Conservation (phyloP, 2,888 invertebrate genomes). For the Macropis europaea region DNA sequence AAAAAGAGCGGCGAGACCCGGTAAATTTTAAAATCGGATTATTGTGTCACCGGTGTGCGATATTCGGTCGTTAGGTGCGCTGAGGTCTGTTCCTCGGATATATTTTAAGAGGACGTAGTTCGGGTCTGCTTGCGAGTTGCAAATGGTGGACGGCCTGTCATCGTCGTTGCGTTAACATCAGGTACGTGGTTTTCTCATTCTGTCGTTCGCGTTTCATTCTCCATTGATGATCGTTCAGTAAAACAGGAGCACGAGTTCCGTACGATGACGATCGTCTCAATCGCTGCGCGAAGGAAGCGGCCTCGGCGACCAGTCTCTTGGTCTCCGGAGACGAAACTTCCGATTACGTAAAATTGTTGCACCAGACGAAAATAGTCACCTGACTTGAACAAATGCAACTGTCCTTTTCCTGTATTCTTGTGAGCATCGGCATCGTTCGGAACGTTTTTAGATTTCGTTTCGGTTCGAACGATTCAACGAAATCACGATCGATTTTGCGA, state of each 20-base stretch:
- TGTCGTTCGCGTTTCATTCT: slow-evolving; percentile 1
- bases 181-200: slow-evolving; percentile 63
- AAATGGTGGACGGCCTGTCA: slow-evolving; percentile 78
- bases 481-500: background rate
- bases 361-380: slow-evolving; percentile 71
- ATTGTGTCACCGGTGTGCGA: background rate
- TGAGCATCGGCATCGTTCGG: background rate
- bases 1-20: background rate
- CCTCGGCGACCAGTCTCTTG: background rate
- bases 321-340: background rate
- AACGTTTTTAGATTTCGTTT: no score
- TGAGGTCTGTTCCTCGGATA: slow-evolving; percentile 40
- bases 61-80: slow-evolving; percentile 49
- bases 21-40: slow-evolving; percentile 36
- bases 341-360: slow-evolving; percentile 73
- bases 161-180: slow-evolving; percentile 77
- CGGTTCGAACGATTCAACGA: no score
- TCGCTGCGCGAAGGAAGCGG: background rate
- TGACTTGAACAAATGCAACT: slow-evolving; percentile 52
- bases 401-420: slow-evolving; percentile 14
- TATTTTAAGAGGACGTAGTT: slow-evolving; percentile 53
- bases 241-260: background rate
- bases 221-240: background rate
- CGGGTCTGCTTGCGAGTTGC: slow-evolving; percentile 71
- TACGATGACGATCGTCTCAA: background rate